Conservation (phyloP, 2,888 invertebrate species). For the Philopedon plagiatum region DNA sequence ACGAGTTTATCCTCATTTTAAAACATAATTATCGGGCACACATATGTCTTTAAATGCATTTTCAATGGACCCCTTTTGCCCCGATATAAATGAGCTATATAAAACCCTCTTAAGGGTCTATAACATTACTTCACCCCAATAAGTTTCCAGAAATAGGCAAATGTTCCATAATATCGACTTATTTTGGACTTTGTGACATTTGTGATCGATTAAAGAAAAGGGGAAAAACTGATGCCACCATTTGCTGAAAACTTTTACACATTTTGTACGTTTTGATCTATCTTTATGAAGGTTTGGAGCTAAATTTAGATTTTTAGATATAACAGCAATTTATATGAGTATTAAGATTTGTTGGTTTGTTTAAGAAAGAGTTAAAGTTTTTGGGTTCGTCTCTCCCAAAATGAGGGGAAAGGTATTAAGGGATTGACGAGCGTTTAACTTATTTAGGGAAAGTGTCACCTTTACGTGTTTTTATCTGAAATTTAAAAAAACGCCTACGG, state of each 20-base stretch:
- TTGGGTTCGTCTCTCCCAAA: constrained; percentile 32
- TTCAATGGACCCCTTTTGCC: constrained; percentile 43
- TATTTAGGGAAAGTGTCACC: not conserved
- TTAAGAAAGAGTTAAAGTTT: constrained; percentile 17
- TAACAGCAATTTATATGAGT: constrained; percentile 41
- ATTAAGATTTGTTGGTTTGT: constrained; percentile 35
- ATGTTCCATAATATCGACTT: constrained; percentile 55
- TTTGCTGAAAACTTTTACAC: constrained; percentile 50
- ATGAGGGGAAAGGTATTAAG: constrained; percentile 31
- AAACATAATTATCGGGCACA: constrained; percentile 31
- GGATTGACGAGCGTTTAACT: constrained; percentile 28
- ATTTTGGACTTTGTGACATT: constrained; percentile 60
- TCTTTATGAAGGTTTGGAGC: constrained; percentile 20
- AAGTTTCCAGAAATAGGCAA: constrained; percentile 60
- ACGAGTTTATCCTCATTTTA: constrained; percentile 16
- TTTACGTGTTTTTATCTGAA: constrained; percentile 7
- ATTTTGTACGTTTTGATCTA: constrained; percentile 38
- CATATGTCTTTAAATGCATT: constrained; percentile 40
- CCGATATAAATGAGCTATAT: constrained; percentile 42
- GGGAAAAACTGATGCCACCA: constrained; percentile 49
- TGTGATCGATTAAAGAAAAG: constrained; percentile 59
- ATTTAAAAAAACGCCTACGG: too few relatives aligned
- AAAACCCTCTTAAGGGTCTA: constrained; percentile 41
- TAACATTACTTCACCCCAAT: constrained; percentile 36
- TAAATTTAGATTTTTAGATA: constrained; percentile 40